Evolutionary conservation across 2,113 vertebrate genomes (phyloP), one percentile per base, ranked within the genome.

Genomic region (Takifugu bimaculatus): DNA sequence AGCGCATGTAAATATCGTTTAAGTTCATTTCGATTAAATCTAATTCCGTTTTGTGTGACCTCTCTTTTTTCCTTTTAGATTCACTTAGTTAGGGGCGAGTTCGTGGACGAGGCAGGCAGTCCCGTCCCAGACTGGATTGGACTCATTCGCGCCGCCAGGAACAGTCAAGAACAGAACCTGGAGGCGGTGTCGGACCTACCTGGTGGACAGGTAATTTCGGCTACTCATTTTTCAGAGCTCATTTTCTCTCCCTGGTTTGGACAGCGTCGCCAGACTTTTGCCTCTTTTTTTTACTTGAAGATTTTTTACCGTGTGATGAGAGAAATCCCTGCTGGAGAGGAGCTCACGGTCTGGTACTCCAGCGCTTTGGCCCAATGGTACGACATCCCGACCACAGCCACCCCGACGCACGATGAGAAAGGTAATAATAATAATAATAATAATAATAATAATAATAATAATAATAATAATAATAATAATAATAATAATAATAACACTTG

Each of bases 371-470:
- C 97, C 1, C 96, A 98, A 82, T 98, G 95, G 94, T 96, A 95
- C 55, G 94, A 98, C 84, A 94, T 98, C 48, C 93, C 97, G 3
- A 93, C 92, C 13, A 96, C 93, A 1, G 96, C 97, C 20, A 98
- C 96, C 26, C 97, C 97, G 0, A 98, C 96, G 0, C 97, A 99
- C 76, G 95, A 99, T 55, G 97, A 99, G 71, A 99, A 95, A 97
- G 96, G 97, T 99, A 93, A 79, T 13, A 45, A 45, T 45, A 45
- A 45, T 45, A 45, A 45, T 13, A 45, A 45, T 13, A 45, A 45
- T 9, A 45, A 45, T 45, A 45, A 45, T 45, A 45, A 45, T 45
- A 45, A 45, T 45, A 45, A 28, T 43, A 27, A 20, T 65, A 44
- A 56, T 10, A 28, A 60, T 57, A 26, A 47, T 15, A 45, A 28